Evolutionary conservation across 2,888 invertebrate genomes (phyloP).

Genomic region (Rhogogaster chlorosoma): DNA sequence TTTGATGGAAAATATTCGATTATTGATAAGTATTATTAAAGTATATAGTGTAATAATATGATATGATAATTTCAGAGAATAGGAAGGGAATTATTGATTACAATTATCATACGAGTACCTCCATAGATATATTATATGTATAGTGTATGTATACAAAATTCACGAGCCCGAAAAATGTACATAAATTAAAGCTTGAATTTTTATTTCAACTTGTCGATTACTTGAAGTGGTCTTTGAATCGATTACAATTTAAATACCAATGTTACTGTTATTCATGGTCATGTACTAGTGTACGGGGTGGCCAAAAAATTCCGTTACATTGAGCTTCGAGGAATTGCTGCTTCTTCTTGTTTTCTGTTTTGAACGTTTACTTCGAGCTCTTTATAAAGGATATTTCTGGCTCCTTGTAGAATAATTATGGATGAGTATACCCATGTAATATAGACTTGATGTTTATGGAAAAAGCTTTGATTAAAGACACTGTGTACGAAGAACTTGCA

Average conservation of each 20-base stretch:
- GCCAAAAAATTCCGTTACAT: background rate
- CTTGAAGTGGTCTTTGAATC: background rate
- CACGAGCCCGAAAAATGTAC: slow-evolving; percentile 5
- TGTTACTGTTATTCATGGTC: slow-evolving; percentile 24
- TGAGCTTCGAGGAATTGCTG: slow-evolving; percentile 4
- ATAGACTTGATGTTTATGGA: slow-evolving; percentile 63
- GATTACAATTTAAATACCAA: slow-evolving; percentile 7
- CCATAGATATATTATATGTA: slow-evolving; percentile 29
- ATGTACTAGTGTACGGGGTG: slow-evolving; percentile 1
- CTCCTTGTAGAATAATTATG: slow-evolving; percentile 31
- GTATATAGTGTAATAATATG: background rate
- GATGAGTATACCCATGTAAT: slow-evolving; percentile 52
- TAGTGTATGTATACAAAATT: background rate
- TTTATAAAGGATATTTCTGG: background rate
- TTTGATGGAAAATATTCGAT: slow-evolving; percentile 68
- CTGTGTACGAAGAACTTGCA: slow-evolving; percentile 60
- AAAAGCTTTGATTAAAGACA: slow-evolving; percentile 51
- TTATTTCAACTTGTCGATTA: background rate
- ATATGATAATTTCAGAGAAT: background rate
- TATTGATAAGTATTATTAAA: slow-evolving; percentile 60
- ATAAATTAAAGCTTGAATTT: slow-evolving; percentile 1
- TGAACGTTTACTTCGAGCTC: background rate
- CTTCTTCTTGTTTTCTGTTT: slow-evolving; percentile 20
- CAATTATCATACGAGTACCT: background rate
- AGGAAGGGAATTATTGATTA: background rate